phyloP scores from a whole-genome alignment of 2,888 invertebrate genomes.

The Orthonychiurus folsomi region DNA sequence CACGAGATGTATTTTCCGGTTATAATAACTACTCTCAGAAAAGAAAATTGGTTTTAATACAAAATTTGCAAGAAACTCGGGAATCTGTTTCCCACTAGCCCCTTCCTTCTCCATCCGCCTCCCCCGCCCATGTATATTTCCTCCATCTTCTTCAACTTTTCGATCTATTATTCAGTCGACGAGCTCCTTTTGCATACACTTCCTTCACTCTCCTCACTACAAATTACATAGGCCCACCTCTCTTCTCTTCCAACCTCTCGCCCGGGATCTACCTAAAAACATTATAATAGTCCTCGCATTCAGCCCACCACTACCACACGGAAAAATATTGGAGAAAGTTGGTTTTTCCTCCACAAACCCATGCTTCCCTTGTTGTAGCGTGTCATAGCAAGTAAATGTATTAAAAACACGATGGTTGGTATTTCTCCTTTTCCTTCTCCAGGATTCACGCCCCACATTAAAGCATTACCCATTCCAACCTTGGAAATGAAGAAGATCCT shows the following conservation, averaged over 20 bases:
- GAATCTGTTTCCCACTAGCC: too few species aligned
- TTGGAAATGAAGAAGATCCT: too few species aligned
- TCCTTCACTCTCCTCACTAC: neutral
- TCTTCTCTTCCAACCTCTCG: neutral
- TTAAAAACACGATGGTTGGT: too few species aligned
- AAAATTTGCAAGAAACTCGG: slow-evolving; percentile 16
- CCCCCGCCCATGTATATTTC: neutral
- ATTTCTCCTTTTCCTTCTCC: too few species aligned
- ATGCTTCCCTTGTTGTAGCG: too few species aligned
- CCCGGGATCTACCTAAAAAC: neutral
- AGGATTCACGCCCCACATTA: too few species aligned
- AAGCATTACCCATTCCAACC: too few species aligned
- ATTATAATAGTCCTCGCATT: neutral
- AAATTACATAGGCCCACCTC: neutral
- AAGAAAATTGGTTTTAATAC: slow-evolving; percentile 32
- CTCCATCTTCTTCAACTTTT: neutral
- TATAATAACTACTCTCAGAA: slow-evolving; percentile 15
- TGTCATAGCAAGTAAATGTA: too few species aligned
- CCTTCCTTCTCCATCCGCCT: neutral
- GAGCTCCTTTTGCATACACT: neutral
- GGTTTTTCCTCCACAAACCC: too few species aligned
- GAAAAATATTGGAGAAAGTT: neutral
- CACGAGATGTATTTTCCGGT: slow-evolving; percentile 29
- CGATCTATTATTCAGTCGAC: neutral
- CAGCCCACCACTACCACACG: neutral